Base-by-base conservation (phyloP, 2,888 invertebrate genomes). In the Campoplex nolae region DNA sequence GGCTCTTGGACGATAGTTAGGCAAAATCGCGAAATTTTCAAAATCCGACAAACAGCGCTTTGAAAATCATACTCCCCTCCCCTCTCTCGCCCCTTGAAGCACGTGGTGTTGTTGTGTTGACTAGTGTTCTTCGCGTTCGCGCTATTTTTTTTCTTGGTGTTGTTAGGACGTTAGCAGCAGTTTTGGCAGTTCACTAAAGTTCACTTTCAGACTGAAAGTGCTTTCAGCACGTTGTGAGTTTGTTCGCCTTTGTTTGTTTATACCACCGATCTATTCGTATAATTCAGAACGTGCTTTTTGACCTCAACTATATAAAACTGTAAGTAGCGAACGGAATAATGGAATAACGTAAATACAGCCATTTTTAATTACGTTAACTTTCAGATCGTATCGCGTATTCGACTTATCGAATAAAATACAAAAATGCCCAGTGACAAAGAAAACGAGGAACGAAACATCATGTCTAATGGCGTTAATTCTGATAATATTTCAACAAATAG, bases 401-500 rank as follows among this genome's bases (percentile, higher is more conserved):
- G 9, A 28, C 28, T 28, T 11, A 28, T 13, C 58, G 58, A 32
- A 32, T 32, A 62, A 32, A 32, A 32, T 6, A 16, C 32, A 62
- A 62, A 51, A 62, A 62, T 62, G 62, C 62, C 13, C 32, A 62
- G 62, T 62, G 62, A 62, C 32, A 62, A 62, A 6, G 62, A 62
- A 62, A 62, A 62, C 62, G 62, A 32, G 32, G 62, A 62, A 62
- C 16, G 32, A 62, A 62, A 62, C 32, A 32, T 62, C 16, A 62
- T 62, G 62, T 4, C 32, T 7, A 62, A 62, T 16, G 62, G 32
- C 62, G 3, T 3, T 32, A 32, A 16, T 62, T 13, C 2, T 16
- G 16, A 32, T 32, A 16, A 32, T 1, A 0, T 32, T 32, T 16
- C 62, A 16, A 16, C 6, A 7, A 32, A 16, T 6, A 62, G 32